Evolutionary conservation across 2,113 vertebrate genomes (phyloP).

Genomic region (Malurus elegans): DNA sequence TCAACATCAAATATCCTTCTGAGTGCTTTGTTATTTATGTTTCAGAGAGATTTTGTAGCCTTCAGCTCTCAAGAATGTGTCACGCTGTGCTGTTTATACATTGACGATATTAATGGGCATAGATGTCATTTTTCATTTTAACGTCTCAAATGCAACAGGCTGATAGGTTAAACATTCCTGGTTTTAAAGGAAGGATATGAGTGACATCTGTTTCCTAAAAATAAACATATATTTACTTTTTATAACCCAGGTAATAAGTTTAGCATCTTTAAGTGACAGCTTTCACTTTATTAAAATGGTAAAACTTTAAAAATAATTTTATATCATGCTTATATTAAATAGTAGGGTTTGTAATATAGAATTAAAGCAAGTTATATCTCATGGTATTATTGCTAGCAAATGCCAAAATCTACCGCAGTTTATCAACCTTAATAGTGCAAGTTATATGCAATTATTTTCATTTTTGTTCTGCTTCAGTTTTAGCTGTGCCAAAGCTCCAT

Average conservation of each 20-base stretch:
- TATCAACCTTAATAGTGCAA: slow-evolving; percentile 16
- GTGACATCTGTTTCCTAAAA: slow-evolving; percentile 74
- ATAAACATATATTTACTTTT: slow-evolving; percentile 57
- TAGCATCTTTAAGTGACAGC: neutral
- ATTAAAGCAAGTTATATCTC: neutral
- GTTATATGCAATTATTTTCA: slow-evolving; percentile 41
- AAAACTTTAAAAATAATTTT: slow-evolving; percentile 2
- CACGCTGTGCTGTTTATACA: slow-evolving; percentile 98
- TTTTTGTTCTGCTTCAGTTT: slow-evolving; percentile 33
- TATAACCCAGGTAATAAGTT: slow-evolving; percentile 41
- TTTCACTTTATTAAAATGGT: slow-evolving; percentile 30
- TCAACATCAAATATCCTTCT: slow-evolving; percentile 99
- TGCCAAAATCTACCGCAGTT: neutral
- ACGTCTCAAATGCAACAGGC: slow-evolving; percentile 92
- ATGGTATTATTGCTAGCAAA: neutral
- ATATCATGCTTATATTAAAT: neutral
- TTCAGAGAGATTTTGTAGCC: slow-evolving; percentile 84
- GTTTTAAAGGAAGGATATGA: slow-evolving; percentile 75
- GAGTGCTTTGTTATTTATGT: slow-evolving; percentile 99
- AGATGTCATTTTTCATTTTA: slow-evolving; percentile 94
- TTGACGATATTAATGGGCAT: slow-evolving; percentile 94
- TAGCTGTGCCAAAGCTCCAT: neutral
- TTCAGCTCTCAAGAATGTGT: slow-evolving; percentile 97
- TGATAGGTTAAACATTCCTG: slow-evolving; percentile 87
- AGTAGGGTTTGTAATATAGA: neutral